A percentile compares a stretch with the other conserved stretches of the same genome.
These are phyloP conservation scores for Periparus ater DNA, from an alignment of 2,797 vertebrate species.

Conservation along the genomic window DNA sequence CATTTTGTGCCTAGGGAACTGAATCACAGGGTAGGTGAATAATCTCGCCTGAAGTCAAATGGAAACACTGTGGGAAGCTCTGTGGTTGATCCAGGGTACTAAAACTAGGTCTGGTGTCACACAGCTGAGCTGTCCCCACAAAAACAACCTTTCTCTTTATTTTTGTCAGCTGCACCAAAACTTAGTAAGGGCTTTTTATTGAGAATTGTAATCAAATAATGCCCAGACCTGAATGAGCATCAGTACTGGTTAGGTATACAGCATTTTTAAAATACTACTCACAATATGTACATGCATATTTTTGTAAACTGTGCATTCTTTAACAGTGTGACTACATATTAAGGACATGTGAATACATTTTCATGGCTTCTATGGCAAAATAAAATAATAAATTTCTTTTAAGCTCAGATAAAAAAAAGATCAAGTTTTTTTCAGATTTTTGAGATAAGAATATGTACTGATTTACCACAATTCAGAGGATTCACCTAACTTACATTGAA, in stretches of 20 bases:
- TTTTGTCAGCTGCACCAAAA: neutral
- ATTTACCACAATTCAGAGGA: neutral
- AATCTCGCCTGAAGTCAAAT: neutral
- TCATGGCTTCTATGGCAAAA: neutral
- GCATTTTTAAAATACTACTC: neutral
- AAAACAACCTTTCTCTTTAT: neutral
- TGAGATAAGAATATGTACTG: neutral
- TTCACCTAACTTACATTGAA: neutral
- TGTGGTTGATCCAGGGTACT: neutral
- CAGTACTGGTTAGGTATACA: neutral
- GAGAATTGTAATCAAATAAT: neutral
- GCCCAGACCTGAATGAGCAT: neutral
- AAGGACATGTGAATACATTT: neutral
- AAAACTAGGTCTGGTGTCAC: neutral
- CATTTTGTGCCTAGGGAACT: constrained; percentile 17
- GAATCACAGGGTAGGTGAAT: constrained; percentile 13
- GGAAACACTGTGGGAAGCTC: constrained; percentile 15
- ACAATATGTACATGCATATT: neutral
- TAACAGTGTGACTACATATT: neutral
- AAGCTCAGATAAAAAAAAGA: neutral
- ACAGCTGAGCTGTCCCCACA: neutral
- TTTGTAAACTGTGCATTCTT: neutral
- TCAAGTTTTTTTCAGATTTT: neutral
- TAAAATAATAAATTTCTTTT: neutral
- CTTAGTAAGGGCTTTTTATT: neutral